Evolutionary conservation across 2,888 invertebrate species (phyloP).

Genomic region (Malthinus seriepunctatus): DNA sequence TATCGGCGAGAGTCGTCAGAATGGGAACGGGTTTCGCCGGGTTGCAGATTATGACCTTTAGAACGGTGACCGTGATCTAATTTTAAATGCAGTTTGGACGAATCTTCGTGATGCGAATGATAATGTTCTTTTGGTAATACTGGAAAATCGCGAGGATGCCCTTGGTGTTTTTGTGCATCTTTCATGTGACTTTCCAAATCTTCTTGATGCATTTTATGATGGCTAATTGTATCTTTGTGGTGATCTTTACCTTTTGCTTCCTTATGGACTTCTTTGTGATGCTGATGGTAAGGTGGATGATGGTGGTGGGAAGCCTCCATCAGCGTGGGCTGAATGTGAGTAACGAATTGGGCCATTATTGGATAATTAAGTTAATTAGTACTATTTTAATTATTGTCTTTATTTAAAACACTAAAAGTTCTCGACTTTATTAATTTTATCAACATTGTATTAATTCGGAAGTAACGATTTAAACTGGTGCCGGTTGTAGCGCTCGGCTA

Average conservation of each 20-base stretch:
- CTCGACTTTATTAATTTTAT: background rate
- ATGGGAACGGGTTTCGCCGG: slow-evolving; percentile 29
- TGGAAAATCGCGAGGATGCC: slow-evolving; percentile 46
- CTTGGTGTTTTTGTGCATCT: slow-evolving; percentile 40
- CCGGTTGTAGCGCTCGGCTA: slow-evolving; percentile 29
- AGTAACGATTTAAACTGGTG: slow-evolving; percentile 12
- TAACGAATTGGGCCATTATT: slow-evolving; percentile 63
- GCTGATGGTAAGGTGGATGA: slow-evolving; percentile 55
- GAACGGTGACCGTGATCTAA: slow-evolving; percentile 38
- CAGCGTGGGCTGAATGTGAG: slow-evolving; percentile 62
- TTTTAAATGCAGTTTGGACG: slow-evolving; percentile 3
- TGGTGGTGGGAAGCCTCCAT: slow-evolving; percentile 63
- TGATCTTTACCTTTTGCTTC: slow-evolving; percentile 39
- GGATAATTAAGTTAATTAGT: slow-evolving; percentile 1
- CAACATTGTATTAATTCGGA: slow-evolving; percentile 11
- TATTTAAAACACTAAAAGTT: background rate
- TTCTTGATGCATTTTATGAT: slow-evolving; percentile 36
- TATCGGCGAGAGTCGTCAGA: slow-evolving; percentile 46
- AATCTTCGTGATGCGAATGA: slow-evolving; percentile 20
- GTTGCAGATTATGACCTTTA: slow-evolving; percentile 29
- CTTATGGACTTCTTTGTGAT: slow-evolving; percentile 44
- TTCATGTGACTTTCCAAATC: slow-evolving; percentile 37
- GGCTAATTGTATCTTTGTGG: slow-evolving; percentile 38
- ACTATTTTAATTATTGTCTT: slow-evolving; percentile 15
- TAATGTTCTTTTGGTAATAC: slow-evolving; percentile 44